These are phyloP conservation scores for Drosophila oshimai DNA, from an alignment of 1,140 invertebrate genomes.

Conservation along the genomic window DNA sequence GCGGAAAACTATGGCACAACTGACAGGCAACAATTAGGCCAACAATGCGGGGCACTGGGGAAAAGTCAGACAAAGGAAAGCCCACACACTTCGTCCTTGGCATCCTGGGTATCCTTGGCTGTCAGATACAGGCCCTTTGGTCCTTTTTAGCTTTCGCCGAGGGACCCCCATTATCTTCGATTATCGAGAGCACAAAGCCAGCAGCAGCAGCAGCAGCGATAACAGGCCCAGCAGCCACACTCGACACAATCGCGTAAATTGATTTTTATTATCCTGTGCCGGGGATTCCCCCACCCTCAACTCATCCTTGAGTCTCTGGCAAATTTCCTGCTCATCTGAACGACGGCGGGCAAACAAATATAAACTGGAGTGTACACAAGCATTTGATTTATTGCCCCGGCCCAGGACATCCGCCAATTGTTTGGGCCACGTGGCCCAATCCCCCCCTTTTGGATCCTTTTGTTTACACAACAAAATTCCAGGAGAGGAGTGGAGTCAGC, in stretches of 20 bases:
- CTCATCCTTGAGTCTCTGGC: conserved; percentile 35
- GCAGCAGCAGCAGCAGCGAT: conserved; percentile 1
- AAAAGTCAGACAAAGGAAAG: conserved; percentile 29
- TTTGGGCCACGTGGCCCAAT: conserved; percentile 33
- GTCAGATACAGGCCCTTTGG: conserved; percentile 32
- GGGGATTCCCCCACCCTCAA: neutral
- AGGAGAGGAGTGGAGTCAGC: conserved; percentile 20
- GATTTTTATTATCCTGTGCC: conserved; percentile 61
- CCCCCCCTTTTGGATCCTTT: neutral
- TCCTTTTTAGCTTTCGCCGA: conserved; percentile 1
- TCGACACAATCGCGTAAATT: conserved; percentile 54
- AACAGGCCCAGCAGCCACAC: conserved; percentile 6
- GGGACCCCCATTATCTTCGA: conserved; percentile 62
- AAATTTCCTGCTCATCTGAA: conserved; percentile 56
- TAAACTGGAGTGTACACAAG: conserved; percentile 54
- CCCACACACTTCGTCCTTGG: conserved; percentile 22
- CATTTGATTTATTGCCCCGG: conserved; percentile 57
- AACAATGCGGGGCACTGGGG: conserved; percentile 11
- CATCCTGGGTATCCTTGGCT: conserved; percentile 24
- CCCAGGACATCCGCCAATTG: conserved; percentile 58
- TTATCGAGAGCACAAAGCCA: conserved; percentile 55
- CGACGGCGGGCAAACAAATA: conserved; percentile 51
- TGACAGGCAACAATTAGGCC: conserved; percentile 48
- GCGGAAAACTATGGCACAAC: conserved; percentile 20
- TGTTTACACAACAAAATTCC: conserved; percentile 46